Evolutionary conservation across 2,888 invertebrate genomes (phyloP), one percentile per base, ranked within the genome.

Genomic region (Bugulina stolonifera): DNA sequence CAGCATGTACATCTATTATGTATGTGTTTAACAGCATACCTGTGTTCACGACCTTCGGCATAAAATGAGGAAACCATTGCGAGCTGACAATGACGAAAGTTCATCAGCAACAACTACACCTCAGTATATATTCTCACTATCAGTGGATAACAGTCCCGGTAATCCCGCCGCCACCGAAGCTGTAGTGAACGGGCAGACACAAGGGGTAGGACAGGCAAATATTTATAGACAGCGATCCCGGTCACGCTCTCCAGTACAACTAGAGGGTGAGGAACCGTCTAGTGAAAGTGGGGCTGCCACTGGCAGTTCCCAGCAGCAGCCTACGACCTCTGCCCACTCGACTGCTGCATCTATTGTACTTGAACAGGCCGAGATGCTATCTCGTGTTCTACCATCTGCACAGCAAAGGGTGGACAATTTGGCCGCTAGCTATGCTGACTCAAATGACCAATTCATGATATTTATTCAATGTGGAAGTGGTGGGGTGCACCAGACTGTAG

Each of bases 21-120:
- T n/a, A n/a, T n/a, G n/a, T n/a, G n/a, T n/a, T n/a, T n/a, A 85
- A n/a, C 84, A 92, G 91, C 95, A 93, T 93, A 93, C 93, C 5
- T 93, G 93, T 81, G 90, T 96, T 72, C 95, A 96, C 85, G 94
- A 95, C 82, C 93, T 96, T 76, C 93, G 94, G 85, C 54, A 54
- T 70, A 64, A 34, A 27, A 14, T 10, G 5, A 64, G 64, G 27
- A 25, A 10, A 32, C 29, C 32, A 14, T 14, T 64, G 18, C 2
- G 27, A 2, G 34, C n/a, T 14, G 64, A 64, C 10, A 34, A 64
- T 25, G 64, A 18, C 3, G 25, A 22, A 25, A 22, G 32, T 14
- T 10, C 64, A 25, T 23, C 55, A 5, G 18, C 64, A 27, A 3
- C 64, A 32, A 10, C 14, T 64, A 5, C 57, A 57, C 5, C 57